Conservation (phyloP, 2,797 vertebrate species). For the Gymnopithys bicolor region DNA sequence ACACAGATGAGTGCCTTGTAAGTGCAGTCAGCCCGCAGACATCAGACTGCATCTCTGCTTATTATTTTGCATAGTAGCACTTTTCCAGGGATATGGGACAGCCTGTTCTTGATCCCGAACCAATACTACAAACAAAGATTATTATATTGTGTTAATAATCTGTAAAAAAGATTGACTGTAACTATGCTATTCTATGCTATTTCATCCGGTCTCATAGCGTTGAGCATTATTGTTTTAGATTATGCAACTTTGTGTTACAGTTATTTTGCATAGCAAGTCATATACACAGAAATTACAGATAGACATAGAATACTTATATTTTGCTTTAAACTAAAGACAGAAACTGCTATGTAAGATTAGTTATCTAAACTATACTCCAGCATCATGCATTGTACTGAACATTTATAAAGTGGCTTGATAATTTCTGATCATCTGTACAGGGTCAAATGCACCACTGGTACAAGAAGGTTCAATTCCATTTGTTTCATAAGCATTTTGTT, state of each 20-base stretch:
- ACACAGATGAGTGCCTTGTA: neutral
- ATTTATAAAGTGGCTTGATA: neutral
- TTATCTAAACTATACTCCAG: neutral
- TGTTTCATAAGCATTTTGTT: neutral
- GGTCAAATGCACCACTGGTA: neutral
- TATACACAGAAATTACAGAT: neutral
- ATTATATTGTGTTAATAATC: neutral
- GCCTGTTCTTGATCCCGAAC: neutral
- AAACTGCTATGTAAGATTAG: neutral
- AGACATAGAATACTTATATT: neutral
- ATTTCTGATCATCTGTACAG: neutral
- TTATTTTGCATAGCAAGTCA: neutral
- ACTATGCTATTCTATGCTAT: neutral
- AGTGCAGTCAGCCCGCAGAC: neutral
- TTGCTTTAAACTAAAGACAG: neutral
- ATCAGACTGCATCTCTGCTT: neutral
- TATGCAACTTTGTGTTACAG: neutral
- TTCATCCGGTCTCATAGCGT: neutral
- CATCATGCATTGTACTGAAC: neutral
- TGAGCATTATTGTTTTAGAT: neutral
- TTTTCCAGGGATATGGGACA: neutral
- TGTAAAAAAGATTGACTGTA: neutral
- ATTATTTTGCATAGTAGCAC: neutral
- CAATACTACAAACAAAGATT: neutral
- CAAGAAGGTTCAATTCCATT: neutral